phyloP scores from a whole-genome alignment of 2,888 invertebrate genomes.

The Theretra japonica region DNA sequence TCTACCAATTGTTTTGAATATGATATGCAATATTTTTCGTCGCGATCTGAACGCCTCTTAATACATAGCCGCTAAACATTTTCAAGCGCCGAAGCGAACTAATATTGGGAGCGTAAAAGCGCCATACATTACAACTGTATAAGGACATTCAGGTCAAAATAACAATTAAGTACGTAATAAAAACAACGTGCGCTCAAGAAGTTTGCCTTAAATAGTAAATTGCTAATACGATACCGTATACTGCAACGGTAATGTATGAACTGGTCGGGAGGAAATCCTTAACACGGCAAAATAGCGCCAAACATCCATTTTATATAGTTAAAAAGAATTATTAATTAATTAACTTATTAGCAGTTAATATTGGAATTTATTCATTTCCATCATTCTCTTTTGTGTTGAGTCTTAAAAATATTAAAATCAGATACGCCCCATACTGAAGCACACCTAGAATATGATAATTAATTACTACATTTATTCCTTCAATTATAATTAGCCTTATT shows the following conservation, averaged over 20 bases:
- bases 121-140: slow-evolving; percentile 23
- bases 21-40: background rate
- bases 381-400: background rate
- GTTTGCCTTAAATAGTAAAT: slow-evolving; percentile 22
- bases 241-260: background rate
- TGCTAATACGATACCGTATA: background rate
- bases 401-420: no score
- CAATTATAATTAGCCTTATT: no score
- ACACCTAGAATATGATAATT: no score
- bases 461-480: no score
- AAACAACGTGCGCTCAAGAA: slow-evolving; percentile 8
- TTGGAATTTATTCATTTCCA: background rate
- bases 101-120: slow-evolving; percentile 23
- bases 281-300: background rate
- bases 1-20: no score
- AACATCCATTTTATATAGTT: background rate
- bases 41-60: background rate
- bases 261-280: slow-evolving; percentile 9
- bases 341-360: background rate
- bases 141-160: slow-evolving; percentile 29
- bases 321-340: background rate
- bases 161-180: slow-evolving; percentile 24
- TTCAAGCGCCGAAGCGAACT: slow-evolving; percentile 1
- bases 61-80: background rate
- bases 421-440: no score